Evolutionary conservation across 2,797 vertebrate genomes (phyloP).

Genomic region (Margarornis squamiger): DNA sequence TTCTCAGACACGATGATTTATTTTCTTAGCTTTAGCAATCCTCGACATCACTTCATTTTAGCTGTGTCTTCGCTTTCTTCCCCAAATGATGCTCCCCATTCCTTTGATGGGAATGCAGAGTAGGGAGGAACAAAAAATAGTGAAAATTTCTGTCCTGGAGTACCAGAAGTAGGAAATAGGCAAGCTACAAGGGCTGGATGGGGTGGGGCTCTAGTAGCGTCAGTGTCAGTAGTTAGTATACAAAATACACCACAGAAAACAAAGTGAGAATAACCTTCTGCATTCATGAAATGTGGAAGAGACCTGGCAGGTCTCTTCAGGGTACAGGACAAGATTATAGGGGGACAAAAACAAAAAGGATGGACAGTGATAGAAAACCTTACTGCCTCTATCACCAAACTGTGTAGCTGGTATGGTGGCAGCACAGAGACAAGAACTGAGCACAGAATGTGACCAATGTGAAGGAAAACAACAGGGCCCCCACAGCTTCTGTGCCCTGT

Average conservation of each 20-base stretch:
- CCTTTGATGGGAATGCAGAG: not conserved
- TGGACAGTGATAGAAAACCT: not conserved
- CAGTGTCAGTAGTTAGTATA: not conserved
- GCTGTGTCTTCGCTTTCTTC: not conserved
- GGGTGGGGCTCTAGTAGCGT: not conserved
- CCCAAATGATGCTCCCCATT: not conserved
- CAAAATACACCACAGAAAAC: not conserved
- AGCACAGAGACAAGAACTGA: not conserved
- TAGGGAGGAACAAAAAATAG: not conserved
- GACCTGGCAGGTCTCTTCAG: not conserved
- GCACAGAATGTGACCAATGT: constrained; percentile 22
- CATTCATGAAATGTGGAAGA: not conserved
- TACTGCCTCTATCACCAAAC: not conserved
- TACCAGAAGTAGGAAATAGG: not conserved
- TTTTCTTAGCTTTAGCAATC: not conserved
- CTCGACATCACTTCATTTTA: not conserved
- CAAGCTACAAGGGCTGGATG: not conserved
- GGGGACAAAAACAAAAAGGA: not conserved
- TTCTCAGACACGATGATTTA: not conserved
- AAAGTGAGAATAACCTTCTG: not conserved
- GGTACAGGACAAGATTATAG: not conserved
- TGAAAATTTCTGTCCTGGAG: not conserved
- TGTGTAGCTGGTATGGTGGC: not conserved
- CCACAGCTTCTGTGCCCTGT: constrained; percentile 41
- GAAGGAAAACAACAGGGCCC: constrained; percentile 53